These are phyloP conservation scores for Odocoileus virginianus DNA, from an alignment of 2,113 vertebrate species.

Conservation along the genomic window DNA sequence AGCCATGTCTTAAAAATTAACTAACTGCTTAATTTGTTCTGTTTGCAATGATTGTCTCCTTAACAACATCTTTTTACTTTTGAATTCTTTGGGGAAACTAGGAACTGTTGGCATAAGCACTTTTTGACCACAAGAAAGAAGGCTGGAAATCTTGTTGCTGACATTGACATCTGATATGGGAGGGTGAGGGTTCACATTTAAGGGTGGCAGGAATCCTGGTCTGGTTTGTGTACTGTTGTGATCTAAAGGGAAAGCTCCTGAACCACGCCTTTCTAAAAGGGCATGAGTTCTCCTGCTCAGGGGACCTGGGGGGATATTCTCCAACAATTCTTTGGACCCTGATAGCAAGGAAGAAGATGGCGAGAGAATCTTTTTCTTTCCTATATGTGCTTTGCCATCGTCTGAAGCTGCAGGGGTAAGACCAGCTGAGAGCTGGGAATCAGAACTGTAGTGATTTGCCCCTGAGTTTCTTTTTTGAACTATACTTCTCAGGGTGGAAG, in stretches of 20 bases:
- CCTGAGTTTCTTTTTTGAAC: conserved; percentile 85
- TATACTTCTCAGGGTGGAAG: conserved; percentile 86
- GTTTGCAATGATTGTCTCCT: conserved; percentile 92
- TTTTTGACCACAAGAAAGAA: conserved; percentile 82
- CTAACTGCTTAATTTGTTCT: conserved; percentile 89
- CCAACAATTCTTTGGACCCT: conserved; percentile 82
- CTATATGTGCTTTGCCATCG: conserved; percentile 73
- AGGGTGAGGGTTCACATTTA: conserved; percentile 81
- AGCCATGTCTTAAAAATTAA: conserved; percentile 82
- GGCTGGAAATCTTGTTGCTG: conserved; percentile 72
- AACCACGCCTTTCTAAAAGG: conserved; percentile 81
- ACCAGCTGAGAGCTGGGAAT: conserved; percentile 84
- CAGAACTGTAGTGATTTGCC: conserved; percentile 88
- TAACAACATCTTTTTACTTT: conserved; percentile 84
- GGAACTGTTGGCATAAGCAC: conserved; percentile 82
- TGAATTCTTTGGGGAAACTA: conserved; percentile 80
- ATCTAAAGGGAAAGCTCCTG: conserved; percentile 83
- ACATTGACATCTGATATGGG: conserved; percentile 81
- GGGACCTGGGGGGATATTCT: conserved; percentile 69
- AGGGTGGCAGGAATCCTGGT: conserved; percentile 89
- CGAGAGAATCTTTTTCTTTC: conserved; percentile 83
- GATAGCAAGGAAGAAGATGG: conserved; percentile 81
- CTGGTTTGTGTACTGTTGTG: conserved; percentile 79
- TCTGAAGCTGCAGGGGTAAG: conserved; percentile 62
- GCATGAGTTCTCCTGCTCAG: conserved; percentile 75